These are phyloP conservation scores for Taxidea taxus DNA, from an alignment of 2,113 vertebrate species.

Conservation along the genomic window DNA sequence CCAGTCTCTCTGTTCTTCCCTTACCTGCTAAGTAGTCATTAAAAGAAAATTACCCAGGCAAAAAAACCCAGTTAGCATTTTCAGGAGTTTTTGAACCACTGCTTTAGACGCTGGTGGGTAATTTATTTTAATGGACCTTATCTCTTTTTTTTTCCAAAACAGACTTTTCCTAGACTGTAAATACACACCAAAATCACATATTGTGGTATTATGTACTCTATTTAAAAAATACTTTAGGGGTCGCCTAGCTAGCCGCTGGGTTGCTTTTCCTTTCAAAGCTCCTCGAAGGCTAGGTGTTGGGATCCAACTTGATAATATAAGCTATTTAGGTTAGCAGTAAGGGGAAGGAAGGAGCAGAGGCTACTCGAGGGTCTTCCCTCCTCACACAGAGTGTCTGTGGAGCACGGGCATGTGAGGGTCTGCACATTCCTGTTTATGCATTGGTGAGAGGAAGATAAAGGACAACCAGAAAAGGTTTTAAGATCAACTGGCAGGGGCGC, in stretches of 20 bases:
- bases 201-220: not conserved
- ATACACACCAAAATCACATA: not conserved
- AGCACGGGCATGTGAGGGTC: not conserved
- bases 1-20: conserved; percentile 10
- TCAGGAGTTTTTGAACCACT: not conserved
- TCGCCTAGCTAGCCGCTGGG: not conserved
- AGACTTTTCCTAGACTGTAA: not conserved
- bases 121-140: conserved; percentile 39
- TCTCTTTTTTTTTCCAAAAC: not conserved
- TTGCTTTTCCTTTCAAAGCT: not conserved
- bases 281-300: not conserved
- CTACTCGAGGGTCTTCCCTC: not conserved
- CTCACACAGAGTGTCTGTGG: not conserved
- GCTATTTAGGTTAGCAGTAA: not conserved
- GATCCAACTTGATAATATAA: not conserved
- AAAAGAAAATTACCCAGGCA: conserved; percentile 55
- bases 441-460: not conserved
- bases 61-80: conserved; percentile 27
- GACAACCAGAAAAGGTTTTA: not conserved
- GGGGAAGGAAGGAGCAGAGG: not conserved
- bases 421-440: not conserved
- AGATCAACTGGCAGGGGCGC: not conserved
- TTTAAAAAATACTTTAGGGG: not conserved
- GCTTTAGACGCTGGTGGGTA: conserved; percentile 22
- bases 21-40: conserved; percentile 58